Evolutionary conservation across 2,888 invertebrate species (phyloP), one percentile per base, ranked within the genome.

Genomic region (Camponotus fellah): DNA sequence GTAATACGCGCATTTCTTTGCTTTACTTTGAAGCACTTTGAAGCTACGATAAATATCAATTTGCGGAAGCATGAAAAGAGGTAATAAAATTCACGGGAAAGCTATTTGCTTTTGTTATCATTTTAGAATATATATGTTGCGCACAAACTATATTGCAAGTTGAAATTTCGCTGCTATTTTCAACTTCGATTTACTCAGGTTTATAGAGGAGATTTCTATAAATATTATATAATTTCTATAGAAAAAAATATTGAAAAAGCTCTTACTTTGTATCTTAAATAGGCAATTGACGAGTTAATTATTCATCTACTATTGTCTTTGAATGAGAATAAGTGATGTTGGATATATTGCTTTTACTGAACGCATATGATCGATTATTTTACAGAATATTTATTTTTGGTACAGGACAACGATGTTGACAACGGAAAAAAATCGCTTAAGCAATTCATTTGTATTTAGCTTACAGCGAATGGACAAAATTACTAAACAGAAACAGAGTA

Each of bases 31-130:
- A 26, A 66, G 37, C 58, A 32, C 34, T 66, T 26, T 26, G 26
- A 34, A 37, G 32, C 74, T 37, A 34, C 43, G 81, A 86, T 86
- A 85, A 43, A 32, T 58, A 85, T 87, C 82, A 53, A 80, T 80
- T 85, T 82, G 72, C 56, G 58, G 69, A 85, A 79, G 40, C 26
- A 72, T 66, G 76, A 86, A 69, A 62, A 66, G 17, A 26, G 46
- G 71, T 56, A 66, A 77, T 83, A 82, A 76, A 85, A 77, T 60
- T 86, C 83, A 69, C 75, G 49, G 68, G 68, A 32, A 60, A 58
- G 40, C 21, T 37, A 64, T 34, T 34, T 32, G 65, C 12, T 37
- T 17, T 37, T 17, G 69, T 65, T 65, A 32, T 43, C 8, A 74
- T 65, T 65, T 81, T n/a, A 37, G 64, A 14, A 60, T 43, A 32